A percentile compares a stretch with the other conserved stretches of the same genome.
These are phyloP conservation scores for Dolichallabes microphthalmus DNA, from an alignment of 2,113 vertebrate species.

Conservation along the genomic window DNA sequence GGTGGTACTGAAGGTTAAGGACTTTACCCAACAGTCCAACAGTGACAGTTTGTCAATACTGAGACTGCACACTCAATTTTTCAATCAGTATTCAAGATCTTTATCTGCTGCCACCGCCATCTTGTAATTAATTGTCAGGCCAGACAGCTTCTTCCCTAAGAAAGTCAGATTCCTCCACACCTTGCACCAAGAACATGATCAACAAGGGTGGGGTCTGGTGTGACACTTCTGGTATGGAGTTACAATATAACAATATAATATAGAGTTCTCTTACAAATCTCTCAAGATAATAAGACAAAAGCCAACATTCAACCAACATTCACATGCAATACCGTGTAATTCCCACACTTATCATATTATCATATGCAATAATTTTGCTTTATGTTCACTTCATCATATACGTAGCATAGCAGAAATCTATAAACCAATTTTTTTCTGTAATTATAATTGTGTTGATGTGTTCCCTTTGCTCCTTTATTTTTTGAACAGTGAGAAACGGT, in stretches of 20 bases:
- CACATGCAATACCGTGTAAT: no score
- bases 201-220: not conserved
- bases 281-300: not conserved
- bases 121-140: not conserved
- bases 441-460: no score
- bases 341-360: no score
- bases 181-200: not conserved
- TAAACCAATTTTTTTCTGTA: no score
- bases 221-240: not conserved
- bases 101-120: not conserved
- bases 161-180: not conserved
- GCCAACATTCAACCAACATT: not conserved
- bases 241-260: not conserved
- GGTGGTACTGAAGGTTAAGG: not conserved
- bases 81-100: not conserved
- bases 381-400: no score
- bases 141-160: not conserved
- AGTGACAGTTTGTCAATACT: slow-evolving; percentile 2
- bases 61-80: not conserved
- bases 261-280: not conserved
- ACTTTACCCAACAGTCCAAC: not conserved
- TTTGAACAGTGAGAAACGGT: no score
- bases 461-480: no score
- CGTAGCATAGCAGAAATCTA: no score
- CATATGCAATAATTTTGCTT: no score